Evolutionary conservation across 2,888 invertebrate genomes (phyloP), one percentile per base, ranked within the genome.

Genomic region (Luperina testacea): DNA sequence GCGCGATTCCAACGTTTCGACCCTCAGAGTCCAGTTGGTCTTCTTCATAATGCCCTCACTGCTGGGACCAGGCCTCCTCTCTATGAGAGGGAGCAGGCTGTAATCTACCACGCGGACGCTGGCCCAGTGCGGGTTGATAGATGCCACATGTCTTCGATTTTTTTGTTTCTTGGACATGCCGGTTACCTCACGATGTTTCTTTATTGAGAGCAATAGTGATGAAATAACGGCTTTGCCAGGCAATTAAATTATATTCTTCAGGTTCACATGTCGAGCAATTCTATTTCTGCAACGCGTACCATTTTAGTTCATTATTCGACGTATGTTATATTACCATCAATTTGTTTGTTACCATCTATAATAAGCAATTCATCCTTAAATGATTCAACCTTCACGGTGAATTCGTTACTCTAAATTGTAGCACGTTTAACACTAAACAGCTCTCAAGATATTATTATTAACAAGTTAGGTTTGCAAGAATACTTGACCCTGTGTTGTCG

Each of bases 301-400:
- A 42, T 73, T 70, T 51, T 9, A 84, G 77, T 72, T 69, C 27
- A 75, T 69, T 87, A 84, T 65, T 76, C 63, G 38, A 48, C 75
- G 71, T 84, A 17, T 59, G 75, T 32, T 32, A 81, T 79, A 77
- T 85, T 82, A 75, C 76, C 68, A 76, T 87, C 81, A 85, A 87
- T 87, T 85, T 77, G 70, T 85, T 80, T 76, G 72, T 65, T 70
- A 67, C 38, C 80, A 78, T 86, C 78, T 83, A 83, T 83, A 75
- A 84, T 81, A 77, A 81, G 78, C 75, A 85, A 83, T 83, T 86
- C 72, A 72, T 45, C 53, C 9, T 77, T 77, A 90, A 90, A 83
- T 78, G 82, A 87, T 86, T 82, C 84, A 86, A 88, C 90, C 90
- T 90, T 90, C 87, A 61, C 15, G 53, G 59, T 80, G 77, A 84